Conservation (phyloP, 1,140 invertebrate genomes). For the Dendrolimus punctatus region DNA sequence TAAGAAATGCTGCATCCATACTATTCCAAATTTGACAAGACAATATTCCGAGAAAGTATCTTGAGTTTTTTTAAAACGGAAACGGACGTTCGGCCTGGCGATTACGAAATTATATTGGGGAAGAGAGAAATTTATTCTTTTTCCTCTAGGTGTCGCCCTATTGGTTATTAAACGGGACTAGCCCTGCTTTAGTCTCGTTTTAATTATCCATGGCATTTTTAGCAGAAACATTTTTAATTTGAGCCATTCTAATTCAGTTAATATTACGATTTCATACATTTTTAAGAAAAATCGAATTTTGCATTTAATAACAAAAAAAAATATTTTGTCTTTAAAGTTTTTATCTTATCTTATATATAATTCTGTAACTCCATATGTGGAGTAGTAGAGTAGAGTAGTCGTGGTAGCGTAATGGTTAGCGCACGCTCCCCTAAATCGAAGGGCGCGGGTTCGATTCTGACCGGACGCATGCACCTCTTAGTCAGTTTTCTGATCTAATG, state of each 20-base stretch:
- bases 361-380: too few species aligned
- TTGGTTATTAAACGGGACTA: constrained; percentile 67
- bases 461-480: too few species aligned
- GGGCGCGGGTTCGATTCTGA: too few species aligned
- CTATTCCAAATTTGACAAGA: constrained; percentile 36
- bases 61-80: constrained; percentile 57
- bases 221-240: constrained; percentile 13
- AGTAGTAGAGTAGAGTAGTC: too few species aligned
- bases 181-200: constrained; percentile 37
- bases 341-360: too few species aligned
- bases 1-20: constrained; percentile 29
- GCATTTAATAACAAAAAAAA: too few species aligned
- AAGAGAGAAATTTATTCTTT: constrained; percentile 37
- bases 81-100: constrained; percentile 59
- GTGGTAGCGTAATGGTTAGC: too few species aligned
- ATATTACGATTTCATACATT: too few species aligned
- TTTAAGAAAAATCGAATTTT: too few species aligned
- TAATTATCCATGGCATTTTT: constrained; percentile 44
- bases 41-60: constrained; percentile 24
- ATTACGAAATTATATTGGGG: constrained; percentile 69
- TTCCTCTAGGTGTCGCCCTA: constrained; percentile 41
- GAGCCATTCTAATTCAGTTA: neutral
- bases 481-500: too few species aligned
- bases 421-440: too few species aligned
- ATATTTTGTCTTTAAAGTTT: too few species aligned